These are phyloP conservation scores for Alces alces DNA, from an alignment of 2,113 vertebrate species.

Conservation along the genomic window DNA sequence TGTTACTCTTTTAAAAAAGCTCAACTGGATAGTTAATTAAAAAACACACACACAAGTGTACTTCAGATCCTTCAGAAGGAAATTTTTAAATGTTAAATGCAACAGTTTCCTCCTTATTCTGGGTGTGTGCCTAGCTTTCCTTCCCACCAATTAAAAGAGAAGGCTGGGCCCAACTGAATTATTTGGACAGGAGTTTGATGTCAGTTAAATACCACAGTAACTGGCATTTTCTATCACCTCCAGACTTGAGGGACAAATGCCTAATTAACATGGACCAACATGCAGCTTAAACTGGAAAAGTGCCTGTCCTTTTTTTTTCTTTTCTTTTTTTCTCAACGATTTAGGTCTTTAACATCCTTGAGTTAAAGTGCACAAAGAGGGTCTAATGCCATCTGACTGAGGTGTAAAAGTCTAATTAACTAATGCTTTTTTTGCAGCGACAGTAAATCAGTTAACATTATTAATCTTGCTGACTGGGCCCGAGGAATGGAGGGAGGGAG, in stretches of 20 bases:
- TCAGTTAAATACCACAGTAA: slow-evolving; percentile 49
- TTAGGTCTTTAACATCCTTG: slow-evolving; percentile 13
- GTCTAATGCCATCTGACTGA: slow-evolving; percentile 24
- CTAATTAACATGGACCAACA: slow-evolving; percentile 55
- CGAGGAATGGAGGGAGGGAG: background rate
- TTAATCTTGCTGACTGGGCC: slow-evolving; percentile 12
- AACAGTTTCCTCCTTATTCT: slow-evolving; percentile 53
- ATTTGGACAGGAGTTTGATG: slow-evolving; percentile 6
- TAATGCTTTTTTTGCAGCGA: slow-evolving; percentile 28
- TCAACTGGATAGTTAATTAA: background rate
- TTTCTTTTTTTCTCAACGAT: background rate
- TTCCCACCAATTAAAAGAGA: slow-evolving; percentile 50
- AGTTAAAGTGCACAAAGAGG: slow-evolving; percentile 42
- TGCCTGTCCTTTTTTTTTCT: slow-evolving; percentile 47
- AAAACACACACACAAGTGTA: background rate
- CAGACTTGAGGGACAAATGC: background rate
- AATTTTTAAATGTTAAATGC: background rate
- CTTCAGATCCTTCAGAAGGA: slow-evolving; percentile 32
- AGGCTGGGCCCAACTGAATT: background rate
- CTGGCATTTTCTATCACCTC: slow-evolving; percentile 63
- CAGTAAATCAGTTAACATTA: slow-evolving; percentile 51
- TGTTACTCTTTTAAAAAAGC: background rate
- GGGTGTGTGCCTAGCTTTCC: slow-evolving; percentile 43
- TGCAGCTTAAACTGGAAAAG: slow-evolving; percentile 46
- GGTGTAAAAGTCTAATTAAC: slow-evolving; percentile 56